Conservation (phyloP, 2,113 vertebrate genomes). For the Climacteris rufus region DNA sequence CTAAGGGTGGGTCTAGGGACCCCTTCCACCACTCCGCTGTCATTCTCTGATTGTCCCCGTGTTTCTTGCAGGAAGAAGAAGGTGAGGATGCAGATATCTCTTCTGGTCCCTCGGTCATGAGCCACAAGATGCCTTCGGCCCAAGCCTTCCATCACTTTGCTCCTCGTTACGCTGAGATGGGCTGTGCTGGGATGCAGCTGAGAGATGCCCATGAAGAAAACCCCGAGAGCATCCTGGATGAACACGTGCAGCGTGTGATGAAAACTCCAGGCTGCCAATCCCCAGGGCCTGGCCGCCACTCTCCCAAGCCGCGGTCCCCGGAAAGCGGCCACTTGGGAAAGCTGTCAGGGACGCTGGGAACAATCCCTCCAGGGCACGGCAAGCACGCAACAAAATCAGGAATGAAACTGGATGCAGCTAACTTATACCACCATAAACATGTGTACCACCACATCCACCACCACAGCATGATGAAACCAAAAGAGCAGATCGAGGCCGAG, state of each 20-base stretch:
- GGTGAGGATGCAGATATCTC: constrained; percentile 83
- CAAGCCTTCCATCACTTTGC: constrained; percentile 80
- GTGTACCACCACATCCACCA: constrained; percentile 86
- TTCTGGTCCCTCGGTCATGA: constrained; percentile 65
- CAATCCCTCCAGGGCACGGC: constrained; percentile 67
- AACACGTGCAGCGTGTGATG: constrained; percentile 95
- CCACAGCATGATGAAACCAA: constrained; percentile 74
- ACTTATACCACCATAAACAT: constrained; percentile 85
- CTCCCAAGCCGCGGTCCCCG: constrained; percentile 86
- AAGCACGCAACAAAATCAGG: constrained; percentile 79
- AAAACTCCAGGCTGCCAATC: constrained; percentile 94
- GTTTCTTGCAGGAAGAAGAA: constrained; percentile 85
- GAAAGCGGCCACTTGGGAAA: constrained; percentile 75
- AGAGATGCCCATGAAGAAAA: constrained; percentile 92
- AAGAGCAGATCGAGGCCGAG: constrained; percentile 82
- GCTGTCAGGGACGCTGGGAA: constrained; percentile 61
- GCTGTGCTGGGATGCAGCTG: constrained; percentile 72
- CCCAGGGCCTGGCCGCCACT: constrained; percentile 84
- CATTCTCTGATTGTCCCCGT: background rate
- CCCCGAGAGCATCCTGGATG: constrained; percentile 94
- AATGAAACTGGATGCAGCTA: constrained; percentile 76
- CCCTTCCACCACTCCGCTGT: background rate
- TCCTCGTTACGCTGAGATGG: constrained; percentile 80
- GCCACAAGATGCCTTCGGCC: constrained; percentile 81
- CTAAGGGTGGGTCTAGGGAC: background rate